Percentiles rank a stretch among this genome's conserved stretches.
Conservation (phyloP, 2,888 invertebrate genomes). For the Alcis repandata region DNA sequence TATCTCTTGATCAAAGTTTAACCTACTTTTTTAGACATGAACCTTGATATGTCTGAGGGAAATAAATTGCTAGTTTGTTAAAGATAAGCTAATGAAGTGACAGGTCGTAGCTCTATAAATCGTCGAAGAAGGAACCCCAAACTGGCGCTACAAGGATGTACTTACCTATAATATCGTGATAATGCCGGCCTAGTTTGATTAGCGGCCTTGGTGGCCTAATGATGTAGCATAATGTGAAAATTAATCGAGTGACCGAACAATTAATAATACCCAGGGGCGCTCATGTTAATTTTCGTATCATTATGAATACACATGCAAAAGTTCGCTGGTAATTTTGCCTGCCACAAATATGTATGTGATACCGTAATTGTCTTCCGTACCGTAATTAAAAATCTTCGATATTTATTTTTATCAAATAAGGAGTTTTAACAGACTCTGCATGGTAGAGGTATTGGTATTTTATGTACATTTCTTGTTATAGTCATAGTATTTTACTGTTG, state of each 20-base stretch:
- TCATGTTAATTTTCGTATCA: conserved; percentile 54
- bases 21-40: background rate
- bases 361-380: no score
- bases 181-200: conserved; percentile 40
- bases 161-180: background rate
- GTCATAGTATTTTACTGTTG: background rate
- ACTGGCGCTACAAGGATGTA: conserved; percentile 18
- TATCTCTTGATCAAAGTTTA: conserved; percentile 2
- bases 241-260: conserved; percentile 53
- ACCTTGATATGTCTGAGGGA: conserved; percentile 1
- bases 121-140: conserved; percentile 16
- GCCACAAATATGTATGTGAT: background rate
- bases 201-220: conserved; percentile 40
- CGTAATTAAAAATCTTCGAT: background rate
- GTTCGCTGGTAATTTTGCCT: background rate
- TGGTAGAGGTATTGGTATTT: no score
- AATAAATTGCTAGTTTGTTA: conserved; percentile 13
- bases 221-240: conserved; percentile 48
- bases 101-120: conserved; percentile 27
- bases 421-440: no score
- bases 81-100: conserved; percentile 32
- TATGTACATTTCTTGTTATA: background rate
- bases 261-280: conserved; percentile 54
- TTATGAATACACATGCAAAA: conserved; percentile 37
- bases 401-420: background rate